Conservation (phyloP, 1,140 invertebrate species). For the Colletes gigas region DNA sequence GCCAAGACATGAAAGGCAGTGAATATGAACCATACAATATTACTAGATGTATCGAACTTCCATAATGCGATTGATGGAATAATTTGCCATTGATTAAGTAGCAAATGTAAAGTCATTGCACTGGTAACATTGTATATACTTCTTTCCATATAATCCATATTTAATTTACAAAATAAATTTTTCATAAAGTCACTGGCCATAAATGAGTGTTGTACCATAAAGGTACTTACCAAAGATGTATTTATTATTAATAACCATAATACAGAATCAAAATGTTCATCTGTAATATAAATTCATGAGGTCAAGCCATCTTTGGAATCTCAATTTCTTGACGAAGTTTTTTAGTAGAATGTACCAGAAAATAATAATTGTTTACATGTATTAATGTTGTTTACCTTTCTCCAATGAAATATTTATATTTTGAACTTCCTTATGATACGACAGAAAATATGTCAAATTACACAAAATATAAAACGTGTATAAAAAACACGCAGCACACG, state of each 20-base stretch:
- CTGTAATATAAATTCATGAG: slow-evolving; percentile 61
- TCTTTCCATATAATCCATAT: slow-evolving; percentile 78
- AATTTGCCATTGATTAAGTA: slow-evolving; percentile 78
- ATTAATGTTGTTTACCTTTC: slow-evolving; percentile 14
- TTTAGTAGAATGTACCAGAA: slow-evolving; percentile 48
- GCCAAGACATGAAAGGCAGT: slow-evolving; percentile 79
- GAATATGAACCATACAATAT: slow-evolving; percentile 79
- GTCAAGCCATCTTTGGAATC: slow-evolving; percentile 25
- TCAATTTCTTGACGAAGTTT: slow-evolving; percentile 19
- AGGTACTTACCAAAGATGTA: slow-evolving; percentile 77
- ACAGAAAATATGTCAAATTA: slow-evolving; percentile 75
- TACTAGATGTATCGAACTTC: slow-evolving; percentile 78
- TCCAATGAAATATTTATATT: slow-evolving; percentile 5
- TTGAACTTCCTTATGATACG: slow-evolving; percentile 61
- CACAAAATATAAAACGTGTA: slow-evolving; percentile 76
- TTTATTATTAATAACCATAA: slow-evolving; percentile 75
- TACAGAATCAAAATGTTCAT: slow-evolving; percentile 55
- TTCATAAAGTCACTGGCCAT: slow-evolving; percentile 79
- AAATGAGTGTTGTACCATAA: slow-evolving; percentile 82
- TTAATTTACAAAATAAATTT: slow-evolving; percentile 71
- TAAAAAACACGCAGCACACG: slow-evolving; percentile 69
- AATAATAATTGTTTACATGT: not conserved
- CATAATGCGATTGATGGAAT: slow-evolving; percentile 78
- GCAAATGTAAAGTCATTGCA: slow-evolving; percentile 69
- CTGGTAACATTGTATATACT: slow-evolving; percentile 79